A percentile compares a stretch with the other conserved stretches of the same genome.
phyloP scores from a whole-genome alignment of 2,888 invertebrate genomes.

The Cantharis flavilabris region DNA sequence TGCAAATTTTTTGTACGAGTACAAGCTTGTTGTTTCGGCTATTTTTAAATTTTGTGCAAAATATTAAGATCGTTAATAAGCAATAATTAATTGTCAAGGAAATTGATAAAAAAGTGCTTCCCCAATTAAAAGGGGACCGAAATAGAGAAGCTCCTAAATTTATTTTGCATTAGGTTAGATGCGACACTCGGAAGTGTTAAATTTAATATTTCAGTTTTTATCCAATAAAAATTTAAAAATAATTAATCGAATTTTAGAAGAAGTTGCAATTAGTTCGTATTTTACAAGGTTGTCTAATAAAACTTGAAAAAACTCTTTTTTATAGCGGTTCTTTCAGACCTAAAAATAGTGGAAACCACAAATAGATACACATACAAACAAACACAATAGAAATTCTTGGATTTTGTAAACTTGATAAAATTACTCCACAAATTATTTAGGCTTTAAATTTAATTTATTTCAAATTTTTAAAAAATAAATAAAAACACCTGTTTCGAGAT shows the following conservation, averaged over 20 bases:
- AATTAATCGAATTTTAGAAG: not conserved
- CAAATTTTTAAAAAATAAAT: too few relatives aligned
- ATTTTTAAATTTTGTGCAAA: not conserved
- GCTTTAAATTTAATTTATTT: too few relatives aligned
- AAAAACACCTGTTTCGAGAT: too few relatives aligned
- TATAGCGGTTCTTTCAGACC: not conserved
- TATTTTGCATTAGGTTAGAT: not conserved
- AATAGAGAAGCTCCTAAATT: not conserved
- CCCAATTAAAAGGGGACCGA: not conserved
- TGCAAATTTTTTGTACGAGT: constrained; percentile 27
- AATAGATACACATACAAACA: not conserved
- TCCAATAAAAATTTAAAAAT: not conserved
- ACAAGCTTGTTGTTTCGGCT: constrained; percentile 16
- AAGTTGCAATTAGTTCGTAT: not conserved
- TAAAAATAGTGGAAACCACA: not conserved
- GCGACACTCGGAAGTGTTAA: not conserved
- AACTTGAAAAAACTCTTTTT: not conserved
- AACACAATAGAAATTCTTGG: not conserved
- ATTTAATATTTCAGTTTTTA: not conserved
- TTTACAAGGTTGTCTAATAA: not conserved
- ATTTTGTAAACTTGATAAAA: not conserved
- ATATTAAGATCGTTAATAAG: not conserved
- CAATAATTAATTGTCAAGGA: not conserved
- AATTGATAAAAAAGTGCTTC: not conserved
- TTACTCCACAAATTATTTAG: not conserved